Evolutionary conservation across 2,888 invertebrate genomes (phyloP).

Genomic region (Nudaria mundana): DNA sequence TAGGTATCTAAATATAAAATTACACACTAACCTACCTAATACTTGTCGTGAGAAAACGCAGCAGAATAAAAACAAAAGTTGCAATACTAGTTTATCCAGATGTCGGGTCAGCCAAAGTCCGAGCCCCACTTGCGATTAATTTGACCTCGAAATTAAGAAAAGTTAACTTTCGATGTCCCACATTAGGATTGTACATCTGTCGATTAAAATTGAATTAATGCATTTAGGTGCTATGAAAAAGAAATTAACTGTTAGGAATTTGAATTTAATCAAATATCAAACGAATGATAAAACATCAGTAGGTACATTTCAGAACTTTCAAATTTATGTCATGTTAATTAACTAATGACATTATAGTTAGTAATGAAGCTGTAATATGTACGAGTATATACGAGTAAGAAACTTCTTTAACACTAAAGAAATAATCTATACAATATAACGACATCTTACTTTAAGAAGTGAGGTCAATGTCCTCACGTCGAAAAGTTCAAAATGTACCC

Average conservation of each 20-base stretch:
- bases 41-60: conserved; percentile 35
- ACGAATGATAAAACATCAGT: too few species aligned
- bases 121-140: conserved; percentile 56
- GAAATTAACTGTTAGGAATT: too few species aligned
- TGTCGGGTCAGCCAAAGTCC: conserved; percentile 50
- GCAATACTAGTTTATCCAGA: conserved; percentile 70
- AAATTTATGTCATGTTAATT: too few species aligned
- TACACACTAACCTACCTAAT: background rate
- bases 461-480: conserved; percentile 38
- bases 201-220: conserved; percentile 13
- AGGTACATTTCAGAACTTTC: too few species aligned
- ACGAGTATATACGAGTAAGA: too few species aligned
- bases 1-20: background rate
- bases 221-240: conserved; percentile 1
- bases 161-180: conserved; percentile 53
- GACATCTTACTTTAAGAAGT: too few species aligned
- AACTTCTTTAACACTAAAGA: too few species aligned
- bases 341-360: too few species aligned
- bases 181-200: conserved; percentile 31
- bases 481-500: conserved; percentile 39
- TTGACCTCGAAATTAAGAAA: conserved; percentile 56
- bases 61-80: conserved; percentile 72
- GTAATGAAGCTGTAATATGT: too few species aligned
- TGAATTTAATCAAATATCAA: too few species aligned
- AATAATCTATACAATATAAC: too few species aligned